Base-by-base conservation (phyloP, 2,888 invertebrate species). In the Teinopalpus imperialis region DNA sequence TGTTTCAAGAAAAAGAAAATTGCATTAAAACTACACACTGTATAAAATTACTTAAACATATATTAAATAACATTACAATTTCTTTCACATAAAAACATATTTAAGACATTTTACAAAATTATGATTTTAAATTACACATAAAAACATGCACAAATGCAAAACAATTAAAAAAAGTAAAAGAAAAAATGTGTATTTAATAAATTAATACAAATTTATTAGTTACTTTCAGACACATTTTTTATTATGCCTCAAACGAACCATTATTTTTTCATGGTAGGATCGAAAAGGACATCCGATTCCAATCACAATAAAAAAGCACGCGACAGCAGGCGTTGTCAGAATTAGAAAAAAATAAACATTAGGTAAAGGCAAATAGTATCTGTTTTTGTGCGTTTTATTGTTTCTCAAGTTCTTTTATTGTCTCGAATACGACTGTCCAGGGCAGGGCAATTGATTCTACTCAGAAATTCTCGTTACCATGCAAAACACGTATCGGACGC, bases 331-430 rank as follows among this genome's bases (percentile, higher is more conserved):
- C 9, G 26, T 34, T 16, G 40, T 39, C 45, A 23, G 24, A 45
- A 39, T 32, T 39, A 34, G 36, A 40, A 45, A 45, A 45, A 45
- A 40, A 45, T 26, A 45, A 45, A 45, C 40, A 40, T 37, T 32
- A 37, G 43, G n/a, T 12, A 10, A 31, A 37, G 37, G 23, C 37
- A 31, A 43, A 36, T 44, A 26, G 31, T 31, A 6, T 31, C 44
- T 37, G 45, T 23, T 40, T 45, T 45, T 40, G 40, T 40, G 39
- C 35, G 46, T 41, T 36, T 41, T 41, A 31, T 47, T 41, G 41
- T 41, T 35, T 24, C 30, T 18, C 36, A 29, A 27, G 24, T 12
- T 47, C n/a, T n/a, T 41, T 46, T 42, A 47, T 42, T 47, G 34
- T 46, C 35, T 46, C 29, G 29, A 29, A 43, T 21, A 34, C 37